phyloP scores from a whole-genome alignment of 1,140 invertebrate species.

The Drosophila sproati region DNA sequence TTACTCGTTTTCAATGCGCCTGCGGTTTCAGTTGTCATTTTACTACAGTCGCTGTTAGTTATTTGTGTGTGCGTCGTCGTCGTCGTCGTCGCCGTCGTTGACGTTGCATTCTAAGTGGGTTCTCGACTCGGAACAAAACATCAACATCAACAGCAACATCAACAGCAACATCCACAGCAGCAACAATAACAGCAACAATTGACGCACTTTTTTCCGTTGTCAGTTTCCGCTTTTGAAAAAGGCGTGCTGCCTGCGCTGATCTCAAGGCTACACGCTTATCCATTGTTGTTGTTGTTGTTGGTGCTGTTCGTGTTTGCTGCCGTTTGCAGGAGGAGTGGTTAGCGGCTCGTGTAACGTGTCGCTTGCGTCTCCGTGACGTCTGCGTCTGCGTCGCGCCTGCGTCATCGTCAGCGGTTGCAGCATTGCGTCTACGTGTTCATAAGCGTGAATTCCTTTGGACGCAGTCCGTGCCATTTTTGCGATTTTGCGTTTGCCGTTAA shows the following conservation, averaged over 20 bases:
- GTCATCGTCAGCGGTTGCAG: constrained; percentile 19
- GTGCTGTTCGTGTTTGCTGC: constrained; percentile 1
- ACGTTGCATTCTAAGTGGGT: constrained; percentile 54
- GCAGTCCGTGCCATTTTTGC: constrained; percentile 63
- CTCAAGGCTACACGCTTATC: constrained; percentile 61
- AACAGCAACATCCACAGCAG: constrained; percentile 11
- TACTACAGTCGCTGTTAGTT: constrained; percentile 80
- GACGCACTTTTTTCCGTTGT: constrained; percentile 16
- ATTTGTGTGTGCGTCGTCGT: constrained; percentile 75
- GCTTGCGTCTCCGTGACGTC: constrained; percentile 32
- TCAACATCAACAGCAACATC: constrained; percentile 7
- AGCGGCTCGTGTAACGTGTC: constrained; percentile 23
- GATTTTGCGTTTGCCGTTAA: constrained; percentile 8
- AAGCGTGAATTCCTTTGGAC: constrained; percentile 65
- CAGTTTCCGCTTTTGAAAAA: constrained; percentile 36
- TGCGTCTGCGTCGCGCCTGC: constrained; percentile 41
- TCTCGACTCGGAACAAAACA: constrained; percentile 27
- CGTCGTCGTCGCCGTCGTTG: constrained; percentile 46
- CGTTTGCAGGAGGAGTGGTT: constrained; percentile 1
- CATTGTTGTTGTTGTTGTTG: constrained; percentile 22
- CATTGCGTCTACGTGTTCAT: constrained; percentile 72
- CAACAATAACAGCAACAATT: constrained; percentile 27
- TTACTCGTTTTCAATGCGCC: constrained; percentile 80
- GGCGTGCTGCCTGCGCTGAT: constrained; percentile 43
- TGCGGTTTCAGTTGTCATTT: constrained; percentile 82